These are phyloP conservation scores for Ypsolopha sequella DNA, from an alignment of 2,888 invertebrate genomes.

Conservation along the genomic window DNA sequence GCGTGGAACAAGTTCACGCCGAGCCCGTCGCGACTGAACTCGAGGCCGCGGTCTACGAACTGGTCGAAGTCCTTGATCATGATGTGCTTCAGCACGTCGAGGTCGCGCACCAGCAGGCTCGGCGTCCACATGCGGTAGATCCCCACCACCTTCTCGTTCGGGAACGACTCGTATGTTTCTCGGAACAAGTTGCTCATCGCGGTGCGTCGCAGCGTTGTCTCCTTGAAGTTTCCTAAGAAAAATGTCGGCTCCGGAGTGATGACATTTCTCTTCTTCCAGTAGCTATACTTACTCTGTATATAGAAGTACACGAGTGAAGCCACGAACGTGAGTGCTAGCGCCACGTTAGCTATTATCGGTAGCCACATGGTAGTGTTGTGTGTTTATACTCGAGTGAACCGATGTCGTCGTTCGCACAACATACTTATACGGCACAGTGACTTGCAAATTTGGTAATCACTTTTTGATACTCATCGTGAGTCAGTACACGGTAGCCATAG, in stretches of 20 bases:
- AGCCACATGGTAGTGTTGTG: neutral
- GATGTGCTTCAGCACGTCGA: constrained; percentile 8
- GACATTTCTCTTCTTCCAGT: neutral
- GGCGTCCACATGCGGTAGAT: constrained; percentile 9
- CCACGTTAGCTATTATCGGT: neutral
- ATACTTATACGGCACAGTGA: no score
- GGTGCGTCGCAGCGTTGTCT: neutral
- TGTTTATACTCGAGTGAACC: no score
- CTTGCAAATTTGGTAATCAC: no score
- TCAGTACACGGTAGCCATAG: no score
- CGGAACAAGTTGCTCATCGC: neutral
- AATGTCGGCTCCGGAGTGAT: neutral
- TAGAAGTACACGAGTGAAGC: neutral
- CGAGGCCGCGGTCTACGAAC: constrained; percentile 9
- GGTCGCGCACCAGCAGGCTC: constrained; percentile 5
- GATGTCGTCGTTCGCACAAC: no score
- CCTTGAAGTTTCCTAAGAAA: neutral
- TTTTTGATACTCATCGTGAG: no score
- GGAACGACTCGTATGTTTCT: neutral
- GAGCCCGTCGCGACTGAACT: constrained; percentile 9
- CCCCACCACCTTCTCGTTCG: constrained; percentile 8
- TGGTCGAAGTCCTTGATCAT: constrained; percentile 9
- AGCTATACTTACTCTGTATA: neutral
- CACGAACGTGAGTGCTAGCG: neutral
- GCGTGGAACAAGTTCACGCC: constrained; percentile 10